Conservation (phyloP, 2,888 invertebrate species). For the Metalampra italica region DNA sequence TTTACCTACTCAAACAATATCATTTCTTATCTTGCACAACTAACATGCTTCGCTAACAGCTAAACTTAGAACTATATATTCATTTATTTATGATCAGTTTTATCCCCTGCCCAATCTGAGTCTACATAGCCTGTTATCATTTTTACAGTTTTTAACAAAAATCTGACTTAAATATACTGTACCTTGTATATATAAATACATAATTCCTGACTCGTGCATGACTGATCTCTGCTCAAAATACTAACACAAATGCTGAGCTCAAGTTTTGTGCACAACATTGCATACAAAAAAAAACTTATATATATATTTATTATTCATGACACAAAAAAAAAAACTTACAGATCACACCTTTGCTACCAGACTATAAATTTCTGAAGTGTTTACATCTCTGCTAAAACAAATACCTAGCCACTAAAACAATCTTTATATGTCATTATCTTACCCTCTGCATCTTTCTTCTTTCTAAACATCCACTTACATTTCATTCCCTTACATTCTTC, state of each 20-base stretch:
- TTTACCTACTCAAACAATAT: not conserved
- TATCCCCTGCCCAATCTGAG: conserved; percentile 9
- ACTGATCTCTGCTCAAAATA: conserved; percentile 9
- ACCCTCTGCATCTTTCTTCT: conserved; percentile 8
- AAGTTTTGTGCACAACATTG: conserved; percentile 8
- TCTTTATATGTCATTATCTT: conserved; percentile 15
- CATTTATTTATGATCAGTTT: conserved; percentile 6
- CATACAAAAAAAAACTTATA: conserved; percentile 9
- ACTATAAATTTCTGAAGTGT: conserved; percentile 13
- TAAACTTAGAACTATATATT: conserved; percentile 3
- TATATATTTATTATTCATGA: not conserved
- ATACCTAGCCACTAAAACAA: conserved; percentile 16
- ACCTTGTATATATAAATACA: conserved; percentile 4
- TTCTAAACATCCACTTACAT: conserved; percentile 24
- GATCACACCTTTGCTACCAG: conserved; percentile 19
- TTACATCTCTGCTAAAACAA: conserved; percentile 13
- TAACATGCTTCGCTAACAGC: conserved; percentile 8
- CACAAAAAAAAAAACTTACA: conserved; percentile 14
- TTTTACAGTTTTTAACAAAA: not conserved
- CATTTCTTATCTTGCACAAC: conserved; percentile 5
- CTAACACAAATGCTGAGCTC: conserved; percentile 8
- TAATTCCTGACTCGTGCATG: conserved; percentile 1
- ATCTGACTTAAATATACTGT: conserved; percentile 2
- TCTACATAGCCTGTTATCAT: conserved; percentile 2
- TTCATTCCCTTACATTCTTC: conserved; percentile 11